A percentile compares a stretch with the other conserved stretches of the same genome.
These are phyloP conservation scores for Ectobius pallidus DNA, from an alignment of 2,888 invertebrate genomes.

Conservation along the genomic window DNA sequence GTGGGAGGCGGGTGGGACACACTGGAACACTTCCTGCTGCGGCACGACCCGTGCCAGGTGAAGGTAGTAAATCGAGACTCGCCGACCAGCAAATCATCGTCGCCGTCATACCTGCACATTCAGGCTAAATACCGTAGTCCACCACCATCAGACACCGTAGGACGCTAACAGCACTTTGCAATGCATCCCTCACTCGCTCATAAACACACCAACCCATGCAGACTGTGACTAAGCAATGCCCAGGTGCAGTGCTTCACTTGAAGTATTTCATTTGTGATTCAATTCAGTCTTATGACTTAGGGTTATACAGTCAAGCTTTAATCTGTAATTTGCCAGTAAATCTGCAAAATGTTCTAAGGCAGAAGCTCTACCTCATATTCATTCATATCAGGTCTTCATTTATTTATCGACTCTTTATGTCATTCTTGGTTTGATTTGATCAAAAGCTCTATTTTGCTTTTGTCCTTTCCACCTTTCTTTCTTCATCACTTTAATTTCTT, in stretches of 20 bases:
- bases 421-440: no score
- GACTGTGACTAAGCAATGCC: neutral
- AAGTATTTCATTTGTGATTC: no score
- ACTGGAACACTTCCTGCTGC: conserved; percentile 86
- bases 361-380: no score
- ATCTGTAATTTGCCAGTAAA: no score
- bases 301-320: no score
- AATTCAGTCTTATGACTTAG: no score
- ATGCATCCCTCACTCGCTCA: neutral
- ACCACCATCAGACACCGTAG: conserved; percentile 34
- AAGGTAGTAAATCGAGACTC: conserved; percentile 45
- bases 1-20: conserved; percentile 96
- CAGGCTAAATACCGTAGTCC: conserved; percentile 72
- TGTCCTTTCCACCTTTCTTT: no score
- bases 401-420: no score
- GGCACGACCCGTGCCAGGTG: conserved; percentile 85
- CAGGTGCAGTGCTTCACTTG: conserved; percentile 10
- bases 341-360: no score
- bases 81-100: conserved; percentile 54
- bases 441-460: no score
- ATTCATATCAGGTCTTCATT: no score
- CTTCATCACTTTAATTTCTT: no score
- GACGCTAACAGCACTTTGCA: conserved; percentile 31
- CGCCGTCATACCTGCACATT: conserved; percentile 67
- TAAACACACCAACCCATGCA: neutral